Base-by-base conservation (phyloP, 2,888 invertebrate genomes). In the Patella pellucida region DNA sequence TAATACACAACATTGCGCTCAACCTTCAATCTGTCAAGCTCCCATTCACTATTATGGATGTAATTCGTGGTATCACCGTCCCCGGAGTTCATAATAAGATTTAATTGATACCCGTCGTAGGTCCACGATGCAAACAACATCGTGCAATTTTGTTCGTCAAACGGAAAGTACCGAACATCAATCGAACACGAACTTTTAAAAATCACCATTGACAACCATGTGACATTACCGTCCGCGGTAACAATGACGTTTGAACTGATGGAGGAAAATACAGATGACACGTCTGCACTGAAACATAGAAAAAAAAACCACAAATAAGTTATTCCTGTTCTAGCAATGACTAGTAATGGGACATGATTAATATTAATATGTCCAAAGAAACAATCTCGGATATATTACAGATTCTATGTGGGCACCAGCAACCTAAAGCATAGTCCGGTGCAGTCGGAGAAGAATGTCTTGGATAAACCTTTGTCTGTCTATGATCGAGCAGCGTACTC, bases 31-130 rank as follows among this genome's bases (percentile, higher is more conserved):
- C 90, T 89, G 31, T 92, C 87, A 82, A 97, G 92, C 89, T 96
- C 95, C 91, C 96, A 97, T 91, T 97, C 97, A 1, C 96, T 96
- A 90, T 96, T 97, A n/a, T 95, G 94, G 89, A 96, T 96, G 91
- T 96, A 97, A 92, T 96, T 96, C 83, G 95, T 95, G 72, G 95
- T 94, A 91, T 97, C 96, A 0, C 96, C 96, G 86, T 94, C 94
- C 87, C 95, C 94, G 73, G 95, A 84, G 68, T 81, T 81, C 73
- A 86, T 86, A 68, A 85, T 73, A 51, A 90, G 79, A 74, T 89
- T 88, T 9, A 93, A 87, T 81, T 92, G 91, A 75, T 81, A 90
- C 31, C 91, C 91, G 76, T 93, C 92, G 86, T 92, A 93, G 3
- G 92, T 92, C 93, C 93, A 93, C 2, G 92, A 92, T 11, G 93